phyloP scores from a whole-genome alignment of 1,140 invertebrate genomes.

The Drosophila asahinai region DNA sequence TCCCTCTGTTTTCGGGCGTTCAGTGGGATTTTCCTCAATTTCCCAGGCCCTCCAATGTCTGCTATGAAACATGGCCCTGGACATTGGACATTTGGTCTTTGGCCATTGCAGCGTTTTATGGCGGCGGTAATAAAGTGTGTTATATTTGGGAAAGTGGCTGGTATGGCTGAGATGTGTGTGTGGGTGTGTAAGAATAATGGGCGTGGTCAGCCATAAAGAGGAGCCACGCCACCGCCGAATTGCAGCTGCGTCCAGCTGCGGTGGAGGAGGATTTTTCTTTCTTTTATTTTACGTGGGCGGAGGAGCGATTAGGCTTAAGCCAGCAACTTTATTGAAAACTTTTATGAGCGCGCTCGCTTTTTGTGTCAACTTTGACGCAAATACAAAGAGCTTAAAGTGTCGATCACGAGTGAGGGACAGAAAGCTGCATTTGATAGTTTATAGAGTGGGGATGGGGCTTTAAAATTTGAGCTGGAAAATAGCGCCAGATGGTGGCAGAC shows the following conservation, averaged over 20 bases:
- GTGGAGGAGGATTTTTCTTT: conserved; percentile 1
- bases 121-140: conserved; percentile 53
- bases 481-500: neutral
- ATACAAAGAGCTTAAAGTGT: conserved; percentile 23
- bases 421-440: conserved; percentile 32
- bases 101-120: conserved; percentile 51
- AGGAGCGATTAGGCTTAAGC: conserved; percentile 66
- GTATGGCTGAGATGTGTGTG: neutral
- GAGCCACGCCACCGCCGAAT: conserved; percentile 13
- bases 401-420: neutral
- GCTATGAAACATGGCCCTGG: conserved; percentile 37
- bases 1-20: neutral
- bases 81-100: conserved; percentile 24
- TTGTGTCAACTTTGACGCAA: conserved; percentile 32
- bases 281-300: conserved; percentile 15
- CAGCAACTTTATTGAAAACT: conserved; percentile 76
- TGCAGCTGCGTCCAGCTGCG: conserved; percentile 34
- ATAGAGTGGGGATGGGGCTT: neutral
- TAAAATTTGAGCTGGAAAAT: neutral
- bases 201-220: conserved; percentile 51
- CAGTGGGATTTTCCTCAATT: conserved; percentile 5
- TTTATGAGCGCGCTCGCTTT: conserved; percentile 33
- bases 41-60: conserved; percentile 13
- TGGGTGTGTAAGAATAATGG: conserved; percentile 26
- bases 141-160: conserved; percentile 22